Evolutionary conservation across 1,140 invertebrate genomes (phyloP), one percentile per base, ranked within the genome.

Genomic region (Lepidurus apus): DNA sequence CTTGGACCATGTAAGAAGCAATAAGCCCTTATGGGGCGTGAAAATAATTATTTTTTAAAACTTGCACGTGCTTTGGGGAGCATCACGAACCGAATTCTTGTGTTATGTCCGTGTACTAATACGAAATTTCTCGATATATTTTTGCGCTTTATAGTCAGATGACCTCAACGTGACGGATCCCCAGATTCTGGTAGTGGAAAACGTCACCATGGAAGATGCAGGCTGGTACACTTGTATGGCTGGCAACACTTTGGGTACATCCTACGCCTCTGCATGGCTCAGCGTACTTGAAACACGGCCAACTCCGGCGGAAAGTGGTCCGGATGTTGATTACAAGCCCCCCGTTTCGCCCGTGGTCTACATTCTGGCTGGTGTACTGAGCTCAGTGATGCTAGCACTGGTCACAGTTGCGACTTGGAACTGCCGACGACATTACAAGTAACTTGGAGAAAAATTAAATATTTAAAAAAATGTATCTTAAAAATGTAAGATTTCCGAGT

Each of bases 171-270:
- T 81, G 24, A 83, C 81, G 5, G 84, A 91, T 81, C 90, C 91
- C 0, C 91, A 96, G 85, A 84, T 91, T 13, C 85, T 97, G 9
- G 88, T 89, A 8, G 83, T 98, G 24, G 87, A 88, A 74, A 97
- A 98, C 83, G 92, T 97, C 0, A 96, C 93, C 0, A 88, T 92
- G 79, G 90, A 91, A 45, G 92, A 97, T 82, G 93, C 95, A 84
- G 96, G 95, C 1, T 97, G 93, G 93, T 98, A 98, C 83, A 93
- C 93, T 0, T 98, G 96, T 83, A 87, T 96, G 7, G 95, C 93
- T 0, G 88, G 91, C 5, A 98, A 95, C 84, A 89, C 88, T 53
- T 86, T 97, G 13, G 96, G 96, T 0, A 87, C 88, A 42, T 90
- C 91, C 0, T 89, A 90, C 74, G 89, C 90, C 43, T 94, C 91